Percentiles rank a stretch among this genome's conserved stretches.
Evolutionary conservation across 2,113 vertebrate species (phyloP).

Genomic region (human): GRCh38 chrX:152165001-152165500

Average conservation of each 20-base stretch:
- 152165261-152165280: not conserved
- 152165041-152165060: not conserved
- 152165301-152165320: not conserved
- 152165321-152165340: not conserved
- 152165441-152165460: not conserved
- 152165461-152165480: not conserved
- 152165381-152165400: not conserved
- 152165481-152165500: not conserved
- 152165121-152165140: constrained; percentile 1
- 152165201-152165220: constrained; percentile 28
- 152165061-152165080: not conserved
- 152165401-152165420: not conserved
- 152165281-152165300: not conserved
- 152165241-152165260: constrained; percentile 15
- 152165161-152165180: not conserved
- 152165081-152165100: not conserved
- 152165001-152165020: not conserved
- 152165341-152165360: not conserved
- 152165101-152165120: not conserved
- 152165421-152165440: not conserved
- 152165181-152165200: constrained; percentile 15
- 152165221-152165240: constrained; percentile 39
- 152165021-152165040: not conserved
- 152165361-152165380: not conserved
- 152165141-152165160: constrained; percentile 19